A percentile compares a stretch with the other conserved stretches of the same genome.
These are phyloP conservation scores for Sympetrum striolatum DNA, from an alignment of 2,888 invertebrate genomes.

Conservation along the genomic window DNA sequence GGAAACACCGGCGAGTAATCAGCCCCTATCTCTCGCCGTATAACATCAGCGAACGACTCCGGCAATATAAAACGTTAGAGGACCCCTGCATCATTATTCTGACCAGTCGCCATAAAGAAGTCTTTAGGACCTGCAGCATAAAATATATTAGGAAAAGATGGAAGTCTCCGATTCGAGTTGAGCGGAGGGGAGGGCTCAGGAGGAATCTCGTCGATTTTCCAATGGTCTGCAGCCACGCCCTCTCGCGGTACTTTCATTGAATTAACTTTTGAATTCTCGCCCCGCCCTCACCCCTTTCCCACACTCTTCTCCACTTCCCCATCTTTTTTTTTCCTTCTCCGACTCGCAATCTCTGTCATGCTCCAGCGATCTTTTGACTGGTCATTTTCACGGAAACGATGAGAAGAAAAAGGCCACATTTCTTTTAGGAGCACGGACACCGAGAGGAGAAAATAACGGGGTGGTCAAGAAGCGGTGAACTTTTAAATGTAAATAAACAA, in stretches of 20 bases:
- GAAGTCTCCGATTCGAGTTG: neutral
- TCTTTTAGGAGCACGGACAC: neutral
- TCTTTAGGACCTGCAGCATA: neutral
- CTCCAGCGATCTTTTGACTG: neutral
- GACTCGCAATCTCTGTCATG: neutral
- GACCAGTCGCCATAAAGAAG: neutral
- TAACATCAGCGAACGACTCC: neutral
- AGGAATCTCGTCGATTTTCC: neutral
- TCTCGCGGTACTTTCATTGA: conserved; percentile 26
- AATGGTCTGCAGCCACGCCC: conserved; percentile 6
- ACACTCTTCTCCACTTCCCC: too few species aligned
- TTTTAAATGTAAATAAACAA: too few species aligned
- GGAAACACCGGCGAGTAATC: neutral
- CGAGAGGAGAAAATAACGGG: neutral
- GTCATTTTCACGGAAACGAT: neutral
- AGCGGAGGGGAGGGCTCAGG: neutral
- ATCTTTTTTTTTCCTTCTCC: neutral
- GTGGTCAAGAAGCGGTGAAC: neutral
- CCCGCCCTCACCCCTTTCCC: neutral
- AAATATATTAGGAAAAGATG: neutral
- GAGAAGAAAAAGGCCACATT: neutral
- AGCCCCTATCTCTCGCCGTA: neutral
- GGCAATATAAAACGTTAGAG: neutral
- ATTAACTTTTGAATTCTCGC: conserved; percentile 20
- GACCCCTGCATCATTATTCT: neutral